A percentile compares a stretch with the other conserved stretches of the same genome.
phyloP scores from a whole-genome alignment of 2,888 invertebrate species.

The Ophion obscuratus region DNA sequence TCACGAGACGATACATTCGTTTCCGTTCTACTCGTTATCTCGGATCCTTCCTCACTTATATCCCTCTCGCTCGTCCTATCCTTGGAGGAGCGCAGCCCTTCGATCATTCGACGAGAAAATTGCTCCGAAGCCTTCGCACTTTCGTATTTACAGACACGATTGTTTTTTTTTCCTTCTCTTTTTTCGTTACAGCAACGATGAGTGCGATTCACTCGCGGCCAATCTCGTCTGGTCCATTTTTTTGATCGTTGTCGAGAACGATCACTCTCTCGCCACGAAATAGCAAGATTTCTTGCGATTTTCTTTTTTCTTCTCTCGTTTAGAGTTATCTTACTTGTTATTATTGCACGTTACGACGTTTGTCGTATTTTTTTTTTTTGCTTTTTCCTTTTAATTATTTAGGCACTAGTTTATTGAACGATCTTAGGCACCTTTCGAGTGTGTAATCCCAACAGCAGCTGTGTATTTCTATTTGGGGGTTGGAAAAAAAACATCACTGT shows the following conservation, averaged over 20 bases:
- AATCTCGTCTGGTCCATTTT: neutral
- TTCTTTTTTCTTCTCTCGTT: conserved; percentile 4
- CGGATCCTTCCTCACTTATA: neutral
- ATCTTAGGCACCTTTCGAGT: conserved; percentile 77
- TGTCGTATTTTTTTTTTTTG: neutral
- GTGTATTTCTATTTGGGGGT: conserved; percentile 15
- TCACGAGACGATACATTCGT: conserved; percentile 67
- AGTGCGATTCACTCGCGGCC: neutral
- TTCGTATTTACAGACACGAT: neutral
- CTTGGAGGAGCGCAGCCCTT: neutral
- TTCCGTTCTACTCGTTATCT: conserved; percentile 8
- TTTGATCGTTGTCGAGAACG: neutral
- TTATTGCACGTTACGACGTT: neutral
- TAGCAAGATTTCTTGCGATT: neutral
- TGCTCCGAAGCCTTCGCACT: neutral
- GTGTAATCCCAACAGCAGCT: conserved; percentile 57
- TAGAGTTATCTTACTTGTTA: neutral
- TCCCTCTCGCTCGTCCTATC: neutral
- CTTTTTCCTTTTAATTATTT: conserved; percentile 62
- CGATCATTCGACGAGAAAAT: neutral
- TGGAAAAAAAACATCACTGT: too few species aligned
- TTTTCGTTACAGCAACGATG: conserved; percentile 25
- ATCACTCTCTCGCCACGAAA: too few species aligned
- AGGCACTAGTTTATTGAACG: conserved; percentile 78
- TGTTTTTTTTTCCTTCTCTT: neutral